These are phyloP conservation scores for Merodon equestris DNA, from an alignment of 2,888 invertebrate genomes.

Conservation along the genomic window DNA sequence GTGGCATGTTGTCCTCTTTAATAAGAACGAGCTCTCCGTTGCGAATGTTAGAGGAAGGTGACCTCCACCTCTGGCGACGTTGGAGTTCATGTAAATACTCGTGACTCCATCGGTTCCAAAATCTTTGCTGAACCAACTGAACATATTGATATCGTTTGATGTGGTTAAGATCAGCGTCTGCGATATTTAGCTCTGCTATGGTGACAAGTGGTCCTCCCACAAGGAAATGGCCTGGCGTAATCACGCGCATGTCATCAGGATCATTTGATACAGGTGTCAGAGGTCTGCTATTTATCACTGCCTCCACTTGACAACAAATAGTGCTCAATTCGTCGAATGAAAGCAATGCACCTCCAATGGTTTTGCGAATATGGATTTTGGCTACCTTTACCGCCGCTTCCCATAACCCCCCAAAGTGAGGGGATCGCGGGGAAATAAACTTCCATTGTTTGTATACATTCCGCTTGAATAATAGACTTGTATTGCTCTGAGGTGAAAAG, in stretches of 20 bases:
- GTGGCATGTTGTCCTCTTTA: conserved; percentile 17
- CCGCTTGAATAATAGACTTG: conserved; percentile 18
- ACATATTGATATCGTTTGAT: conserved; percentile 36
- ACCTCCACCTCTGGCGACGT: conserved; percentile 19
- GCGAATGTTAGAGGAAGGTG: neutral
- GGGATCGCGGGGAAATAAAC: conserved; percentile 2
- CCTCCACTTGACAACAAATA: conserved; percentile 18
- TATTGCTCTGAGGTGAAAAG: conserved; percentile 11
- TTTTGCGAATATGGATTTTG: conserved; percentile 7
- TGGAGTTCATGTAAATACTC: conserved; percentile 26
- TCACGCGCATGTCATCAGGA: conserved; percentile 4
- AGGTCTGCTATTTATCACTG: conserved; percentile 20
- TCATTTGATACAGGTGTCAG: conserved; percentile 14
- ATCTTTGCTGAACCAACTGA: conserved; percentile 21
- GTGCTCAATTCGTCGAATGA: conserved; percentile 34
- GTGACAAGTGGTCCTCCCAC: conserved; percentile 24
- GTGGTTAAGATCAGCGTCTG: conserved; percentile 11
- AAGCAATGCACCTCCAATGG: neutral
- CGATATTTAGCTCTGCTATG: conserved; percentile 22
- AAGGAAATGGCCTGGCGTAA: conserved; percentile 26
- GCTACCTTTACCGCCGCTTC: no score
- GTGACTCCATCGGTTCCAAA: conserved; percentile 26
- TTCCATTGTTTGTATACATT: conserved; percentile 25
- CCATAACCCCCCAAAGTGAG: conserved; percentile 1
- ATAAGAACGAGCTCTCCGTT: conserved; percentile 18